Evolutionary conservation across 2,797 vertebrate genomes (phyloP).

Genomic region (Harpagifer antarcticus): DNA sequence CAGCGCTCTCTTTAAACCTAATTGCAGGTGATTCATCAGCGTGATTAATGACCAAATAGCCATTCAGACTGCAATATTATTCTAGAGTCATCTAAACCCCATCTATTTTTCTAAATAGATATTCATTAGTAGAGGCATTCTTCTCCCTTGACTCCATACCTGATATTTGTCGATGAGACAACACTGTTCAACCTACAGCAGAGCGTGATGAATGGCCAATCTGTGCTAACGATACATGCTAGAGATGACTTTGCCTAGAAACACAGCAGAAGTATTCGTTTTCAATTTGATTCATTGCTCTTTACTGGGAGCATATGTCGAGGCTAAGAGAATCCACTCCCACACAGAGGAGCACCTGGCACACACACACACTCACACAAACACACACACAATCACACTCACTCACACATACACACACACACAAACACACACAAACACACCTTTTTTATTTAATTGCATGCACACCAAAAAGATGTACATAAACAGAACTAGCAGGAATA

Average conservation of each 20-base stretch:
- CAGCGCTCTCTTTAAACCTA: slow-evolving; percentile 49
- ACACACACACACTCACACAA: slow-evolving; percentile 36
- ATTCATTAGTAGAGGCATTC: slow-evolving; percentile 58
- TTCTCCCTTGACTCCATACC: slow-evolving; percentile 49
- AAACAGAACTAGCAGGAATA: slow-evolving; percentile 25
- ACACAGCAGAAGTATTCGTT: slow-evolving; percentile 75
- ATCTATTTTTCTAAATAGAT: slow-evolving; percentile 71
- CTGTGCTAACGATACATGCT: slow-evolving; percentile 72
- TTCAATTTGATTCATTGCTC: slow-evolving; percentile 85
- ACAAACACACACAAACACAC: not conserved
- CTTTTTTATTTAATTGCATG: slow-evolving; percentile 3
- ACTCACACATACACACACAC: slow-evolving; percentile 24
- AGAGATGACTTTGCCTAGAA: slow-evolving; percentile 75
- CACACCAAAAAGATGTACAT: slow-evolving; percentile 12
- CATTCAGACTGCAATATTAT: slow-evolving; percentile 62
- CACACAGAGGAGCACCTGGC: slow-evolving; percentile 58
- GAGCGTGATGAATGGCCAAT: slow-evolving; percentile 77
- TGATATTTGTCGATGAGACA: slow-evolving; percentile 70
- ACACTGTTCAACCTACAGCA: slow-evolving; percentile 64
- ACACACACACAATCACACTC: slow-evolving; percentile 13
- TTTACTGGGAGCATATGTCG: slow-evolving; percentile 78
- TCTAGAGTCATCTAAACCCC: slow-evolving; percentile 43
- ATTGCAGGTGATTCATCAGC: slow-evolving; percentile 67
- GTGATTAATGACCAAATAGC: slow-evolving; percentile 61
- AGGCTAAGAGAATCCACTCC: slow-evolving; percentile 62